These are phyloP conservation scores for Conchocele bisecta DNA, from an alignment of 2,888 invertebrate species.

Conservation along the genomic window DNA sequence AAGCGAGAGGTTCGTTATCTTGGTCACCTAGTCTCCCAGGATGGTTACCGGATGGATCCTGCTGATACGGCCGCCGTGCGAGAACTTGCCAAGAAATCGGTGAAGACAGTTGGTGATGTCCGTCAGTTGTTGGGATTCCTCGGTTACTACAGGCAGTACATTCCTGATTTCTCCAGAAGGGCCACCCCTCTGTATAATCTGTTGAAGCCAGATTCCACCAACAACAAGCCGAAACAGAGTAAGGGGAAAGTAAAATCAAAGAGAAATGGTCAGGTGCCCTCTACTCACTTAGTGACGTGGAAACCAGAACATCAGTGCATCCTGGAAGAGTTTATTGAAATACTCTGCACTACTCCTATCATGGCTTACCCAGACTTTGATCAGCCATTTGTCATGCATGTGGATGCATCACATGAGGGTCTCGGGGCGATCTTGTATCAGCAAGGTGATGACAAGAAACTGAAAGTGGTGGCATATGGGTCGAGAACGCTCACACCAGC, in stretches of 20 bases:
- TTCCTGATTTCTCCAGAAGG: not conserved
- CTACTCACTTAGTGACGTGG: not conserved
- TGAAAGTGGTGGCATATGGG: conserved; percentile 52
- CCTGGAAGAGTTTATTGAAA: not conserved
- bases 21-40: too few relatives aligned
- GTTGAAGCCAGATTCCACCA: not conserved
- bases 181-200: not conserved
- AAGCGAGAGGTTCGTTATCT: not conserved
- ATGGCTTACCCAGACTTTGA: not conserved
- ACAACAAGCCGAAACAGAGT: not conserved
- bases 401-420: too few relatives aligned
- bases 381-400: not conserved
- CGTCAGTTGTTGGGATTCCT: not conserved
- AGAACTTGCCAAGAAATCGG: not conserved
- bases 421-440: conserved; percentile 66
- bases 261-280: not conserved
- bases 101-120: not conserved
- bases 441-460: conserved; percentile 12
- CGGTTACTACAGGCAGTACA: not conserved
- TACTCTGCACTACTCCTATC: not conserved
- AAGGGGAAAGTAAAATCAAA: not conserved
- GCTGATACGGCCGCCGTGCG: not conserved
- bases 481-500: conserved; percentile 55
- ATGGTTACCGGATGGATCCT: not conserved
- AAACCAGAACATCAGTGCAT: not conserved